phyloP scores from a whole-genome alignment of 1,140 invertebrate species.

The Drosophila navojoa region DNA sequence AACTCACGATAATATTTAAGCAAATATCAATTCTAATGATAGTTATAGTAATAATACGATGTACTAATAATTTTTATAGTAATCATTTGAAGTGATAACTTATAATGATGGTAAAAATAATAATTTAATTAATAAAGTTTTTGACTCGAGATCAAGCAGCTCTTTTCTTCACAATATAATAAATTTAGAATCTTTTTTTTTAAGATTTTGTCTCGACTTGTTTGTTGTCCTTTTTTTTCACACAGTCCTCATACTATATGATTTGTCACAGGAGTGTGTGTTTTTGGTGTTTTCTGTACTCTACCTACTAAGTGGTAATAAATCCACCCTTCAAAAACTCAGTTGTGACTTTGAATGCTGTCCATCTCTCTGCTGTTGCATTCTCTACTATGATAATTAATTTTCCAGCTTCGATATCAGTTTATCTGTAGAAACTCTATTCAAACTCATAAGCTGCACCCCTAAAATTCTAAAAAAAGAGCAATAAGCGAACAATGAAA shows the following conservation, averaged over 20 bases:
- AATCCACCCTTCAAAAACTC: constrained; percentile 50
- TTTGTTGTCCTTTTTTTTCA: neutral
- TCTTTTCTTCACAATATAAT: no score
- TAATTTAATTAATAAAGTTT: no score
- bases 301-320: constrained; percentile 29
- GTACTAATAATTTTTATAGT: no score
- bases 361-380: constrained; percentile 24
- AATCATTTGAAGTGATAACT: no score
- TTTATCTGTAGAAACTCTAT: constrained; percentile 72
- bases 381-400: constrained; percentile 70
- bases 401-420: constrained; percentile 74
- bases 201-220: neutral
- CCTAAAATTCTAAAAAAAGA: constrained; percentile 47
- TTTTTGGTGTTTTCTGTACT: constrained; percentile 24
- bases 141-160: no score
- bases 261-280: constrained; percentile 13
- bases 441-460: constrained; percentile 46
- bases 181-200: neutral
- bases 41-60: no score
- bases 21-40: no score
- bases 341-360: constrained; percentile 46
- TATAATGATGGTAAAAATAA: no score
- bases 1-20: no score
- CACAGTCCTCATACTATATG: constrained; percentile 3
- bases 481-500: constrained; percentile 72